Conservation (phyloP, 1,140 invertebrate genomes). For the Ephestia elutella region DNA sequence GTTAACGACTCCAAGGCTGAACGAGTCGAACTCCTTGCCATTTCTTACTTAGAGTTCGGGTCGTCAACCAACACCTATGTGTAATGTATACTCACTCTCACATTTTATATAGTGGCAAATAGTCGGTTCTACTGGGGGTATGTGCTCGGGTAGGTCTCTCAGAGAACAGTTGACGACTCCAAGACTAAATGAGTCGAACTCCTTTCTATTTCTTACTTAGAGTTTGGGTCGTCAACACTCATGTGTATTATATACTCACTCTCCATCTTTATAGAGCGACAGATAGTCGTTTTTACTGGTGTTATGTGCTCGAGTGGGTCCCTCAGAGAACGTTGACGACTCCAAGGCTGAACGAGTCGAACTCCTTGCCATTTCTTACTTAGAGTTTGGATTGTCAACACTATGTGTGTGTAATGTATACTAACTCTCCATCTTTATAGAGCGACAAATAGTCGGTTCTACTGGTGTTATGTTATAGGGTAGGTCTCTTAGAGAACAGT, state of each 20-base stretch:
- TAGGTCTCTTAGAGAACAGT: constrained; percentile 84
- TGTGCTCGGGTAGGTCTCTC: constrained; percentile 80
- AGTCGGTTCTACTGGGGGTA: constrained; percentile 77
- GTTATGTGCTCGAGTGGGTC: constrained; percentile 81
- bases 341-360: constrained; percentile 86
- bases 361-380: constrained; percentile 66
- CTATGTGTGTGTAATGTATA: constrained; percentile 15
- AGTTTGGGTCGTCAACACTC: too few relatives aligned
- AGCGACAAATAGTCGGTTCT: constrained; percentile 84
- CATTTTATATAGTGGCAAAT: constrained; percentile 80
- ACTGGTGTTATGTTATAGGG: constrained; percentile 79
- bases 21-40: constrained; percentile 81
- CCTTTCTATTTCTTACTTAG: too few relatives aligned
- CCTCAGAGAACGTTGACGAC: constrained; percentile 85
- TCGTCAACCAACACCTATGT: too few relatives aligned
- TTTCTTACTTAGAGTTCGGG: too few relatives aligned
- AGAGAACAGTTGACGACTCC: constrained; percentile 88
- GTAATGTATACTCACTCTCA: constrained; percentile 48
- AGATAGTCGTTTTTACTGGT: constrained; percentile 79
- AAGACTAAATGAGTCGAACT: constrained; percentile 88
- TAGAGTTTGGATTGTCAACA: too few relatives aligned
- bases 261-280: constrained; percentile 77
- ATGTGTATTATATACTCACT: constrained; percentile 39
- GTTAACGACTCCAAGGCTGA: constrained; percentile 86
- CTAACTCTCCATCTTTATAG: constrained; percentile 67